Base-by-base conservation (phyloP, 1,140 invertebrate genomes). In the Drosophila equinoxialis region DNA sequence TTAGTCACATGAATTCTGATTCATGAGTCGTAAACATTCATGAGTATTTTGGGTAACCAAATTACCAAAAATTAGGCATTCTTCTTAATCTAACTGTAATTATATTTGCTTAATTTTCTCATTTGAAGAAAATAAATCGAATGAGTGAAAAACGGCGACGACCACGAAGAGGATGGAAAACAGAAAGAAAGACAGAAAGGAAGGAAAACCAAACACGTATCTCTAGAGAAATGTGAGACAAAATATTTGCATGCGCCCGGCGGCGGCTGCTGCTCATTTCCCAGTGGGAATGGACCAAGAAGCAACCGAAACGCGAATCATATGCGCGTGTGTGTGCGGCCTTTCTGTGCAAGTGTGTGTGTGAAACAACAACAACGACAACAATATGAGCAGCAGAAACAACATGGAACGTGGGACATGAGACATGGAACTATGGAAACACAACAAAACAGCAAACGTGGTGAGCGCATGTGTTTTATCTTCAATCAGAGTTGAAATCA, bases 391-490 rank as follows among this genome's bases (percentile, higher is more conserved):
- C 23, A 30, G 30, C 30, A 60, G 55, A 58, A 54, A 62, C 48
- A 42, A 64, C 48, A 57, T 30, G 41, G 62, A 59, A 51, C 45
- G 66, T 62, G 58, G 61, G 65, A 69, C 68, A 60, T 68, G 72
- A 54, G 64, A 69, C 68, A 60, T 68, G 73, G 72, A 82, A 66
- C 71, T 51, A 51, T 51, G 45, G 45, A 20, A 51, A 51, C 45
- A 51, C 45, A 51, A 74, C 69, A 79, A 81, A 87, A 74, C 80
- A 71, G 73, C 58, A 87, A 83, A 87, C 73, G 84, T 79, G 83
- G 83, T 89, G 84, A 86, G 83, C 83, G 83, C 83, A 87, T 89
- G 83, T 87, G 83, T 87, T 89, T 87, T 87, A 89, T 87, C 84
- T 87, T 87, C 70, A 87, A 87, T 87, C 83, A 89, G 84, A 80